A percentile compares a stretch with the other conserved stretches of the same genome.
Conservation (phyloP, 2,888 invertebrate genomes). For the Nomada fucata region DNA sequence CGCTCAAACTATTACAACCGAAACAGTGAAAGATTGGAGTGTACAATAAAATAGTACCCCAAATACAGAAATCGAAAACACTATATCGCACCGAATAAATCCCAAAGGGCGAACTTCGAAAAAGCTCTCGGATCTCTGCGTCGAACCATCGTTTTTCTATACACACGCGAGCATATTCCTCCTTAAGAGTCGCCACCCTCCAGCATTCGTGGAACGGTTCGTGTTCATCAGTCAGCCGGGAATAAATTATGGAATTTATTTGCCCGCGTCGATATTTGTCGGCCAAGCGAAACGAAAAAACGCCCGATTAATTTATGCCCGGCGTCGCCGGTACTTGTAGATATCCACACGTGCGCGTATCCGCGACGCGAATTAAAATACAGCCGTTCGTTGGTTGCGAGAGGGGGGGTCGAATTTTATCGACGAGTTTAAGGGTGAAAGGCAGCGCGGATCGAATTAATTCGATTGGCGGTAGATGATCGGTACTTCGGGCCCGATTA, state of each 20-base stretch:
- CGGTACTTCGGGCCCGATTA: constrained; percentile 13
- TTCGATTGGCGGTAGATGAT: constrained; percentile 16
- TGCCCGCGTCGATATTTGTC: constrained; percentile 55
- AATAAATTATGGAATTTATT: constrained; percentile 61
- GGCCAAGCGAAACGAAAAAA: constrained; percentile 31
- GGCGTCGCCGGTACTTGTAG: constrained; percentile 3
- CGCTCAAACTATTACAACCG: neutral
- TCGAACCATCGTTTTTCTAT: neutral
- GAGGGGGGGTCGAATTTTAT: neutral
- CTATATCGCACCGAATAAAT: neutral
- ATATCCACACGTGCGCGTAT: constrained; percentile 17
- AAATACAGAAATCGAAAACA: neutral
- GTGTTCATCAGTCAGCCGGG: constrained; percentile 42
- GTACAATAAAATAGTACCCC: too few species aligned
- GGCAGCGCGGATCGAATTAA: constrained; percentile 15
- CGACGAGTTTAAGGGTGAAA: neutral
- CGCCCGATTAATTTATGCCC: constrained; percentile 48
- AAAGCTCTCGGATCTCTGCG: neutral
- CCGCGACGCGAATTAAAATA: constrained; percentile 47
- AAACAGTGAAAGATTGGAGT: neutral
- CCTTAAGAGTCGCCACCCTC: neutral
- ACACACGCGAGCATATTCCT: constrained; percentile 6
- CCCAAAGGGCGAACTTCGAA: neutral
- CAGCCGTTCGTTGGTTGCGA: constrained; percentile 5
- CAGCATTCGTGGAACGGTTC: constrained; percentile 33